Evolutionary conservation across 2,797 vertebrate species (phyloP).

Genomic region (Falco berigora): DNA sequence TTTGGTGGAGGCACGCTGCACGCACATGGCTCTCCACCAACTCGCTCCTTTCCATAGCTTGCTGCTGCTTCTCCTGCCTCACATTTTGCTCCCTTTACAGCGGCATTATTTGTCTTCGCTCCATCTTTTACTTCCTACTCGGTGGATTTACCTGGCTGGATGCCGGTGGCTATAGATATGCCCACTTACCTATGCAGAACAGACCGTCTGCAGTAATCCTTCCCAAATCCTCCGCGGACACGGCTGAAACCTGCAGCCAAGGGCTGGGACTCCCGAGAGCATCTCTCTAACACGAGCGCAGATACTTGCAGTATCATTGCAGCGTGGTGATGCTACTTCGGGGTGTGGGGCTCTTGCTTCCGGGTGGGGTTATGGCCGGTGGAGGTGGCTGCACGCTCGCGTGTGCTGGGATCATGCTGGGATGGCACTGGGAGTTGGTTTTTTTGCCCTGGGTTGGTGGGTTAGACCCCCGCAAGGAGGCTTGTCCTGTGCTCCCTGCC

Average conservation of each 20-base stretch:
- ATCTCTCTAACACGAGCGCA: neutral
- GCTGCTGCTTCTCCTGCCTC: neutral
- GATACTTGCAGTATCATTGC: rapidly evolving
- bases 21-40: neutral
- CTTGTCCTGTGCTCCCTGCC: neutral
- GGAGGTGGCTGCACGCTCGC: neutral
- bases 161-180: neutral
- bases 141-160: neutral
- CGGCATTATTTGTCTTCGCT: neutral
- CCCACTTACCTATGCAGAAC: neutral
- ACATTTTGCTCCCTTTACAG: neutral
- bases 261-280: neutral
- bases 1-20: neutral
- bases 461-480: neutral
- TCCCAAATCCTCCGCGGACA: neutral
- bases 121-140: neutral
- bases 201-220: neutral
- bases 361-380: neutral
- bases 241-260: neutral
- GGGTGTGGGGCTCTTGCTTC: neutral
- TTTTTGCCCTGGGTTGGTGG: neutral
- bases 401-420: neutral
- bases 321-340: neutral
- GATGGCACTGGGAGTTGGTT: neutral
- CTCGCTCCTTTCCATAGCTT: neutral